Evolutionary conservation across 1,140 invertebrate species (phyloP), one percentile per base, ranked within the genome.

Genomic region (Drosophila sturtevanti): DNA sequence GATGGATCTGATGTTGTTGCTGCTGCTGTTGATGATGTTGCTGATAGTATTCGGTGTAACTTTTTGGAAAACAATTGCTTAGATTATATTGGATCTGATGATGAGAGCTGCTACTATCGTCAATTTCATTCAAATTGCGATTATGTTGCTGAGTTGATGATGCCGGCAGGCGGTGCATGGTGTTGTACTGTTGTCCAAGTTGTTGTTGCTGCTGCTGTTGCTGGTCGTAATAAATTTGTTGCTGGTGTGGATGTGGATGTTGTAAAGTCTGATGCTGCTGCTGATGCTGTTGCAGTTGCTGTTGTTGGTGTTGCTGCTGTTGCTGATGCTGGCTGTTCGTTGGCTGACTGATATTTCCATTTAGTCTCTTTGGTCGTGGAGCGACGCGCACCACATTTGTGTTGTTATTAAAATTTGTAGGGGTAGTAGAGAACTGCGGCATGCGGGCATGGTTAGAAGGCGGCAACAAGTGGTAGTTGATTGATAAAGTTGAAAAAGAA

Each of bases 341-440:
- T 56, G 66, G 60, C 74, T 77, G 85, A 75, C 69, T 79, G 72
- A 79, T 89, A 90, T 77, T 80, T 84, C 73, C 85, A 91, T 90
- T 81, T 31, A 82, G 76, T 90, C 77, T 81, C 77, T 91, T 90
- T 68, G 79, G 79, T 81, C 82, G 85, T 82, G 90, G 87, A 68
- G 77, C 79, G 64, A 80, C 79, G 71, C 72, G 85, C 68, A 85
- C 85, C 81, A 90, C 82, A 92, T 91, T 92, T 81, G 75, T 82
- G 76, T 91, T 91, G 80, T 91, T 91, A 90, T 91, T 91, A 85
- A 91, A 91, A 91, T 90, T 91, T 89, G 70, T 91, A 90, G 79
- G 89, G 63, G 82, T 90, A 79, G 90, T 89, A 89, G 80, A 89
- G 68, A 80, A 86, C 90, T 91, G 64, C 22, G 31, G 38, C 66